phyloP scores from a whole-genome alignment of 2,797 vertebrate genomes.

The Pogoniulus pusillus region DNA sequence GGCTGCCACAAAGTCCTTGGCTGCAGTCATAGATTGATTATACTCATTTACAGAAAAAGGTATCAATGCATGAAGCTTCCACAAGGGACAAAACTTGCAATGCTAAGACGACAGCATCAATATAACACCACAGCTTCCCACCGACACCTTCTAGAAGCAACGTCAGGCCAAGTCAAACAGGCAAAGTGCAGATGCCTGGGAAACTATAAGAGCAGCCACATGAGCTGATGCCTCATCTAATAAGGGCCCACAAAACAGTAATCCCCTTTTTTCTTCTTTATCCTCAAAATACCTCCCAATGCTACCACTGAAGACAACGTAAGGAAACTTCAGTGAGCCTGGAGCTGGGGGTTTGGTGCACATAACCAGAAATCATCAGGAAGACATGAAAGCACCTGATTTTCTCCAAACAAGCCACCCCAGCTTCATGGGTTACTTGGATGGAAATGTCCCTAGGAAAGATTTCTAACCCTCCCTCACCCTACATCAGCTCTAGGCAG shows the following conservation, averaged over 20 bases:
- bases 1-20: conserved; percentile 16
- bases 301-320: not conserved
- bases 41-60: not conserved
- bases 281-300: not conserved
- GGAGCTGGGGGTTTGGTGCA: not conserved
- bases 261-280: not conserved
- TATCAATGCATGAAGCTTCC: conserved; percentile 36
- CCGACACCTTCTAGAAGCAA: conserved; percentile 7
- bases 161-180: not conserved
- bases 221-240: not conserved
- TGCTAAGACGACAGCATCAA: not conserved
- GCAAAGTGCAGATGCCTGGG: not conserved
- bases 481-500: not conserved
- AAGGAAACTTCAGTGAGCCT: not conserved
- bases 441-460: not conserved
- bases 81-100: conserved; percentile 13
- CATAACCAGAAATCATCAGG: not conserved
- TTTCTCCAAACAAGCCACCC: not conserved
- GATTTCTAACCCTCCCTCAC: not conserved
- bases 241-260: not conserved
- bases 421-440: not conserved
- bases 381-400: not conserved
- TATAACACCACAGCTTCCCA: conserved; percentile 2
- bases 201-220: fast-evolving
- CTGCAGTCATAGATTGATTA: conserved; percentile 42